phyloP scores from a whole-genome alignment of 2,113 vertebrate species.

The Bufo gargarizans region DNA sequence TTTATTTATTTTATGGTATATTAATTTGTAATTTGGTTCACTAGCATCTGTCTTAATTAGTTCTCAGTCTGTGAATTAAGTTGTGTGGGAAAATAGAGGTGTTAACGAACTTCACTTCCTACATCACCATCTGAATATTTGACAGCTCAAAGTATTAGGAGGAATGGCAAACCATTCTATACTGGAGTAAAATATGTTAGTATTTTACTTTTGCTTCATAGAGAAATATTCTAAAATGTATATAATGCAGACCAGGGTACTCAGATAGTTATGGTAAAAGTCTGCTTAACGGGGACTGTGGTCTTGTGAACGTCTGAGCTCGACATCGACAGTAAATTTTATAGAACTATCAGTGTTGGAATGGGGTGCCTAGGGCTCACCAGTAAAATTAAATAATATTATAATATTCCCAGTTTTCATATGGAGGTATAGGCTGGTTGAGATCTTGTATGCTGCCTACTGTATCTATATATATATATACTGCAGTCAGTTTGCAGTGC shows the following conservation, averaged over 20 bases:
- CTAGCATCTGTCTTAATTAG: constrained; percentile 16
- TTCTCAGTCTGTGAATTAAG: constrained; percentile 18
- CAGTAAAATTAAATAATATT: too few relatives aligned
- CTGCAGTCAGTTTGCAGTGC: too few relatives aligned
- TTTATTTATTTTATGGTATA: not conserved
- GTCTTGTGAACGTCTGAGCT: too few relatives aligned
- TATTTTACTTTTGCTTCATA: not conserved
- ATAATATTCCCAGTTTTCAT: too few relatives aligned
- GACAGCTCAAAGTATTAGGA: constrained; percentile 1
- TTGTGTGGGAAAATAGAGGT: constrained; percentile 15
- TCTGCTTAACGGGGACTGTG: too few relatives aligned
- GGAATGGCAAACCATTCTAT: not conserved
- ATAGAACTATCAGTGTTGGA: too few relatives aligned
- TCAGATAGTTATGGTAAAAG: too few relatives aligned
- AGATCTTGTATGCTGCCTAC: too few relatives aligned
- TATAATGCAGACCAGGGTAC: not conserved
- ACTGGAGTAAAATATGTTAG: constrained; percentile 9
- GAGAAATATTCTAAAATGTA: not conserved
- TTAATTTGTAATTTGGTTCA: constrained; percentile 20
- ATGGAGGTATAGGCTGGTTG: too few relatives aligned
- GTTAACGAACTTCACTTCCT: constrained; percentile 36
- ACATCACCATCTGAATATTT: constrained; percentile 29
- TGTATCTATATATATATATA: too few relatives aligned
- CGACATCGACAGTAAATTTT: too few relatives aligned
- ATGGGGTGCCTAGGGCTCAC: too few relatives aligned